These are phyloP conservation scores for Emydocephalus ijimae DNA, from an alignment of 2,113 vertebrate species.

Conservation along the genomic window DNA sequence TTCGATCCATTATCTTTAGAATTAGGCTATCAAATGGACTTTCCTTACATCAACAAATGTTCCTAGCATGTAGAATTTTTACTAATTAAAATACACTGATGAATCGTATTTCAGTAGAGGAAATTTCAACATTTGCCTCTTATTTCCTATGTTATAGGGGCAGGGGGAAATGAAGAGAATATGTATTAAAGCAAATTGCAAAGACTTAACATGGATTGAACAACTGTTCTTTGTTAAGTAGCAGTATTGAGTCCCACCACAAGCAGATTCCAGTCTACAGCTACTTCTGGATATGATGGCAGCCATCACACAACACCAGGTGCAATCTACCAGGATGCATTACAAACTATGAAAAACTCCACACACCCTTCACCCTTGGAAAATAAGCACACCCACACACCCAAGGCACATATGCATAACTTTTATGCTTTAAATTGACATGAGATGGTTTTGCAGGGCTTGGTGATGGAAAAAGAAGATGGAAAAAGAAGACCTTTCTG, in stretches of 20 bases:
- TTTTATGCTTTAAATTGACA: background rate
- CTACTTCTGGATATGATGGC: background rate
- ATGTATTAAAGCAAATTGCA: background rate
- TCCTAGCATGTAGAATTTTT: background rate
- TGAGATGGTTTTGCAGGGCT: background rate
- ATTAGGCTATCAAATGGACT: background rate
- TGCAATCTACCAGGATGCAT: background rate
- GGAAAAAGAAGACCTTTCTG: background rate
- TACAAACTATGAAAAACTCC: background rate
- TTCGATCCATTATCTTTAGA: background rate
- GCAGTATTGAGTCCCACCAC: background rate
- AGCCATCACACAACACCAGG: background rate
- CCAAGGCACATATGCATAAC: background rate
- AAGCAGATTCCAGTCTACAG: background rate
- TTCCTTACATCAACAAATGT: background rate
- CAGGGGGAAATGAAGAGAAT: background rate
- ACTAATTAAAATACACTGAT: constrained; percentile 18
- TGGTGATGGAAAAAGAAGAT: background rate
- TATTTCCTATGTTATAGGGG: background rate
- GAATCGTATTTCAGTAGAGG: constrained; percentile 20
- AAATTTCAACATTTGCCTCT: background rate
- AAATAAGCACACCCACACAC: background rate
- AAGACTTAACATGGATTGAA: background rate
- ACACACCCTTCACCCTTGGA: background rate
- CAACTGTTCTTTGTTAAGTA: constrained; percentile 1